Conservation (phyloP, 64 coral and sea anemone species). For the Stylophora pistillata region DNA sequence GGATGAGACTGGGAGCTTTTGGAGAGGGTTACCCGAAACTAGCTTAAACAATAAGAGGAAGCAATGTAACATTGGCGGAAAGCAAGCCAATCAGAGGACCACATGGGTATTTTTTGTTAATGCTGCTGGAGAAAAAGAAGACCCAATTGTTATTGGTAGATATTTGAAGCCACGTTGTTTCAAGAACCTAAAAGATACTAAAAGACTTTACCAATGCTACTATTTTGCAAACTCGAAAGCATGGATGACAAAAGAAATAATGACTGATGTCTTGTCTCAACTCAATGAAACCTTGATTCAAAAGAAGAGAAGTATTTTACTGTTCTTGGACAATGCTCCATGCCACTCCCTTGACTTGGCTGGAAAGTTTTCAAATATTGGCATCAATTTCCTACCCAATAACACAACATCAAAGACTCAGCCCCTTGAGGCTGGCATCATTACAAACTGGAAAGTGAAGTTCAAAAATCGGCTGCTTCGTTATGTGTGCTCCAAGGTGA, state of each 20-base stretch:
- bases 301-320: neutral
- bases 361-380: neutral
- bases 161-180: constrained; percentile 18
- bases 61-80: constrained; percentile 24
- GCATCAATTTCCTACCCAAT: neutral
- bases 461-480: constrained; percentile 2
- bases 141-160: constrained; percentile 17
- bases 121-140: constrained; percentile 35
- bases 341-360: neutral
- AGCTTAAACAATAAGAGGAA: constrained; percentile 24
- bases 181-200: neutral
- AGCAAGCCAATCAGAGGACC: constrained; percentile 14
- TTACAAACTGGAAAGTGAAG: constrained; percentile 21
- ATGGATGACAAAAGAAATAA: constrained; percentile 28
- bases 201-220: constrained; percentile 13
- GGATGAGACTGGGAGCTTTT: constrained; percentile 41
- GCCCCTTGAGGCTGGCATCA: neutral
- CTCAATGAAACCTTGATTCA: neutral
- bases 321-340: constrained; percentile 31
- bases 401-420: constrained; percentile 24
- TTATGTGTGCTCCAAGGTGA: neutral
- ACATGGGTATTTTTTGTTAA: constrained; percentile 34
- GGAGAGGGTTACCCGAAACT: constrained; percentile 29
- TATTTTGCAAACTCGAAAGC: constrained; percentile 25
- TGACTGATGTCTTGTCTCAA: neutral